phyloP scores from a whole-genome alignment of 2,888 invertebrate species.

The Oscheius sp. region DNA sequence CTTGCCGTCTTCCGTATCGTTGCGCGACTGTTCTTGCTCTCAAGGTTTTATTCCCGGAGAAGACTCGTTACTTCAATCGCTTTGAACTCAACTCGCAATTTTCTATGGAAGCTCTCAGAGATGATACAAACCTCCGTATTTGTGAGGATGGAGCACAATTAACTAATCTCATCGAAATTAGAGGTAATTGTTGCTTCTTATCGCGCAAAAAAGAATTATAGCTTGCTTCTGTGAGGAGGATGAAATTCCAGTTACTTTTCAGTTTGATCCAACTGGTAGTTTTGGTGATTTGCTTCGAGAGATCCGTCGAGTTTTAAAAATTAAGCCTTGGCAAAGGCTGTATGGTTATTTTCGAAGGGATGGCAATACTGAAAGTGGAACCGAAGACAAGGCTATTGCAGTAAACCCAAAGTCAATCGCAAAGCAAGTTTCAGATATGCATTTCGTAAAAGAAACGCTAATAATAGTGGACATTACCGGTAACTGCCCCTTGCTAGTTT shows the following conservation, averaged over 20 bases:
- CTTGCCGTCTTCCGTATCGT: constrained; percentile 56
- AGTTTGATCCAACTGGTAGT: constrained; percentile 46
- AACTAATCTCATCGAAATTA: constrained; percentile 4
- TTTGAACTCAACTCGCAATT: constrained; percentile 51
- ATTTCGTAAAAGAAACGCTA: constrained; percentile 41
- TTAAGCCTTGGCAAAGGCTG: constrained; percentile 48
- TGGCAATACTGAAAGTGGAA: constrained; percentile 34
- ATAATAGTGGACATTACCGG: constrained; percentile 56
- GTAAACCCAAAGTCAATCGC: neutral
- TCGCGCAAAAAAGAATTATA: neutral
- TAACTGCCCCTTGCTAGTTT: too few relatives aligned
- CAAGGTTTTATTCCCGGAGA: constrained; percentile 53
- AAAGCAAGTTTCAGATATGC: neutral
- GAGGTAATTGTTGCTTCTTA: neutral
- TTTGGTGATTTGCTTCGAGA: constrained; percentile 58
- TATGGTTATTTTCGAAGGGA: constrained; percentile 56
- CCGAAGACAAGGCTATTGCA: neutral
- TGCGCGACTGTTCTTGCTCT: constrained; percentile 55
- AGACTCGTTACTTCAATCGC: constrained; percentile 51
- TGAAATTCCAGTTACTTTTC: constrained; percentile 41
- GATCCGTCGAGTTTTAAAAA: constrained; percentile 50
- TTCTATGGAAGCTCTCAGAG: constrained; percentile 55
- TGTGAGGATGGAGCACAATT: constrained; percentile 25
- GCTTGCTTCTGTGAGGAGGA: constrained; percentile 52
- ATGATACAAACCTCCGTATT: constrained; percentile 41